These are phyloP conservation scores for Brachionus angularis DNA, from an alignment of 1,140 invertebrate species.

Conservation along the genomic window DNA sequence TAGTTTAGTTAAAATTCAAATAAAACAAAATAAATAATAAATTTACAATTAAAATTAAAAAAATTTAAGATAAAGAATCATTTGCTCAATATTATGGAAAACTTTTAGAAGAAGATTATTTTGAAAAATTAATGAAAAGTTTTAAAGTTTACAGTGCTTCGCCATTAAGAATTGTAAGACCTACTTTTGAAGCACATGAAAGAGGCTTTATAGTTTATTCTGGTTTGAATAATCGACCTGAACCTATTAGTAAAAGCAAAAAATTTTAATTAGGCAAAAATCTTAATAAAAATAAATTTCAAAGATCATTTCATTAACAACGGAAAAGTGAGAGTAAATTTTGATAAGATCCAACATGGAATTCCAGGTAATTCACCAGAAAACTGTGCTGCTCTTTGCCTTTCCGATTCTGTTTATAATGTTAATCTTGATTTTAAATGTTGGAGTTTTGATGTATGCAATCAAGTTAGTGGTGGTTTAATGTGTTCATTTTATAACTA, in stretches of 20 bases:
- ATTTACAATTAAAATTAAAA: no score
- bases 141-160: slow-evolving; percentile 28
- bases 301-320: slow-evolving; percentile 38
- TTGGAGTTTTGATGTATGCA: slow-evolving; percentile 32
- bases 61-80: slow-evolving; percentile 21
- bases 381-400: slow-evolving; percentile 13
- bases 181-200: background rate
- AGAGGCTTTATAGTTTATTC: slow-evolving; percentile 17
- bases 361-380: slow-evolving; percentile 18
- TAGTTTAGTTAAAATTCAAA: background rate
- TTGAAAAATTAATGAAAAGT: slow-evolving; percentile 19
- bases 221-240: background rate
- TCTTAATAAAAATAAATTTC: background rate
- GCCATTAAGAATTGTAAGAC: slow-evolving; percentile 29
- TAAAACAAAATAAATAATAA: background rate
- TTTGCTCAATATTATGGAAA: slow-evolving; percentile 23
- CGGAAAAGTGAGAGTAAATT: slow-evolving; percentile 4
- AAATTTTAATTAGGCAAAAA: background rate
- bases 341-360: slow-evolving; percentile 15
- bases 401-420: background rate
- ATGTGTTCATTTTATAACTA: slow-evolving; percentile 41
- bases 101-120: slow-evolving; percentile 15
- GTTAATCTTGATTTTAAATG: slow-evolving; percentile 34
- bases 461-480: background rate
- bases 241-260: slow-evolving; percentile 5